phyloP scores from a whole-genome alignment of 2,113 vertebrate species.

The Megatriorchis doriae region DNA sequence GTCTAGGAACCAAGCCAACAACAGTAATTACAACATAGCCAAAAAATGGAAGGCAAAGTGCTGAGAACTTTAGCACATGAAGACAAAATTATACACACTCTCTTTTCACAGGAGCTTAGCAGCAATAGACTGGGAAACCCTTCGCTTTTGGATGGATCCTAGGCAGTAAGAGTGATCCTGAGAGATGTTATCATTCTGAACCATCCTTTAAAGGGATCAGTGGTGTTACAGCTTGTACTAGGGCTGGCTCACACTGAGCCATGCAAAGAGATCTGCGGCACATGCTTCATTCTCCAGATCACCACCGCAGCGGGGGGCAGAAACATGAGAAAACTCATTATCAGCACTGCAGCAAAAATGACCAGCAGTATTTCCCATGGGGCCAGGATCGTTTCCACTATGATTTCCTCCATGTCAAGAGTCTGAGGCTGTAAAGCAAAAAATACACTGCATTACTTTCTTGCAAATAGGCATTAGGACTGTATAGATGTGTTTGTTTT shows the following conservation, averaged over 20 bases:
- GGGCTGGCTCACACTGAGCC: conserved; percentile 29
- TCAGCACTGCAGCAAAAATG: conserved; percentile 54
- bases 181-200: accelerated
- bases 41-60: not conserved
- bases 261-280: conserved; percentile 16
- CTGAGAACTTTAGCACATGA: not conserved
- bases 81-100: accelerated
- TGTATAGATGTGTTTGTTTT: not conserved
- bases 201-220: accelerated
- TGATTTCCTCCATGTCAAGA: not conserved
- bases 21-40: not conserved
- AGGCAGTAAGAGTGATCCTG: not conserved
- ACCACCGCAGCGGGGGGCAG: conserved; percentile 23
- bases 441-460: not conserved
- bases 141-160: not conserved
- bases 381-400: not conserved
- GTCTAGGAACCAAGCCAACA: not conserved
- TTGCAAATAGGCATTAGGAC: not conserved
- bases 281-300: conserved; percentile 53
- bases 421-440: not conserved
- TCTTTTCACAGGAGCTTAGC: not conserved
- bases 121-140: not conserved
- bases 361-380: conserved; percentile 65
- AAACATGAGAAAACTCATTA: conserved; percentile 65
- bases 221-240: not conserved